Percentiles rank a stretch among this genome's conserved stretches.
Evolutionary conservation across 2,797 vertebrate genomes (phyloP).

Genomic region (Eremophila alpestris): DNA sequence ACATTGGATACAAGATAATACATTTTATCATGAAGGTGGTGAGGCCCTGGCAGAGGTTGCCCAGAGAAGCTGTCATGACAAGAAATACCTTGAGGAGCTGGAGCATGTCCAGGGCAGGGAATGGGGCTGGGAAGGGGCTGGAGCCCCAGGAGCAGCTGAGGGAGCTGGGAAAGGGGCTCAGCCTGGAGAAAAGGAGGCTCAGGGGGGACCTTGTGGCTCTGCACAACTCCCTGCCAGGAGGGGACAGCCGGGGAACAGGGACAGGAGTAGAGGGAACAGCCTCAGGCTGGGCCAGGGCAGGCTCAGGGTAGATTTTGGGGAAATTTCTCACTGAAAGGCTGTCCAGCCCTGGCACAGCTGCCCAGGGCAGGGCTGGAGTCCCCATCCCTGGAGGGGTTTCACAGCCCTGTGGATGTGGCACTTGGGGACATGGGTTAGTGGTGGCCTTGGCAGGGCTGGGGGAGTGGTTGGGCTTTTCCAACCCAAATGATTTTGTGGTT

Average conservation of each 20-base stretch:
- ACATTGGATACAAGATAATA: neutral
- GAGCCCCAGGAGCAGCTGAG: neutral
- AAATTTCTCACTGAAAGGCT: neutral
- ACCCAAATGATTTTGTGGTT: neutral
- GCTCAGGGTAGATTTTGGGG: accelerated
- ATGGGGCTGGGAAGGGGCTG: accelerated
- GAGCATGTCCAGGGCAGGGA: accelerated
- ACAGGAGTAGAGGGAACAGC: neutral
- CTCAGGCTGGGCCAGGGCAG: neutral
- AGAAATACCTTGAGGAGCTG: neutral
- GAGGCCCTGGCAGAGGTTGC: neutral
- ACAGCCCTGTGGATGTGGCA: neutral
- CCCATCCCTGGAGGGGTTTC: neutral
- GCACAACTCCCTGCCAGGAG: neutral
- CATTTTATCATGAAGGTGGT: neutral
- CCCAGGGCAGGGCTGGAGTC: neutral
- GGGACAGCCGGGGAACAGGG: neutral
- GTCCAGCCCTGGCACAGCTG: neutral
- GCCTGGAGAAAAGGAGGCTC: neutral
- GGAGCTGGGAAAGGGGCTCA: neutral
- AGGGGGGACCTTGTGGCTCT: neutral
- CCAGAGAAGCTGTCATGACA: neutral
- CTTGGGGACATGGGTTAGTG: neutral
- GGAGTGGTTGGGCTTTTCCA: neutral
- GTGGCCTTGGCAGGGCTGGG: neutral